Percentiles rank a stretch among this genome's conserved stretches.
Conservation (phyloP, 2,888 invertebrate genomes). For the Nephrotoma guestfalica region DNA sequence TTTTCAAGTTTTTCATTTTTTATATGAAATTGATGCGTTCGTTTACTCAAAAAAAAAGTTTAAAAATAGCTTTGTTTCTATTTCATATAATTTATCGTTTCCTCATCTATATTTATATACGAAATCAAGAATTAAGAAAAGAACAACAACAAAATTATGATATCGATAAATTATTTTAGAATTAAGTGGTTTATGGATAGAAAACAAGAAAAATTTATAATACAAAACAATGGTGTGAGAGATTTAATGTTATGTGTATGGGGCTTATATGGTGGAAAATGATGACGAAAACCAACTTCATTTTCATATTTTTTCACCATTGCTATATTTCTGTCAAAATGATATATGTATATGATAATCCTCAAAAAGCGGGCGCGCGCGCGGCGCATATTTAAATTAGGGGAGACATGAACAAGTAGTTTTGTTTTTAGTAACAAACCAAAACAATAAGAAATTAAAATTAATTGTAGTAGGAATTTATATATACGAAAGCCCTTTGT, state of each 20-base stretch:
- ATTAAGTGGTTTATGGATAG: not conserved
- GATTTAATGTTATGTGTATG: not conserved
- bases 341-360: not conserved
- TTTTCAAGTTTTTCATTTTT: not conserved
- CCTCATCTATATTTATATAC: not conserved
- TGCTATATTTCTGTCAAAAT: not conserved
- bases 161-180: not conserved
- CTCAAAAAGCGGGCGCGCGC: not conserved
- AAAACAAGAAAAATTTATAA: not conserved
- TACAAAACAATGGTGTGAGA: not conserved
- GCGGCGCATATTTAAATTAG: not conserved
- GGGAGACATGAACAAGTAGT: not conserved
- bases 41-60: not conserved
- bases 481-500: not conserved
- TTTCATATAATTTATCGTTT: not conserved
- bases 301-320: not conserved
- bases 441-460: not conserved
- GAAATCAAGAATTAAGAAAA: not conserved
- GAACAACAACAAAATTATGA: not conserved
- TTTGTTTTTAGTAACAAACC: not conserved
- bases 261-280: not conserved
- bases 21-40: not conserved
- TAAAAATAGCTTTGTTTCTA: not conserved
- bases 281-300: not conserved
- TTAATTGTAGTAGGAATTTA: not conserved